Base-by-base conservation (phyloP, 2,113 vertebrate species). In the Phaethornis superciliosus region DNA sequence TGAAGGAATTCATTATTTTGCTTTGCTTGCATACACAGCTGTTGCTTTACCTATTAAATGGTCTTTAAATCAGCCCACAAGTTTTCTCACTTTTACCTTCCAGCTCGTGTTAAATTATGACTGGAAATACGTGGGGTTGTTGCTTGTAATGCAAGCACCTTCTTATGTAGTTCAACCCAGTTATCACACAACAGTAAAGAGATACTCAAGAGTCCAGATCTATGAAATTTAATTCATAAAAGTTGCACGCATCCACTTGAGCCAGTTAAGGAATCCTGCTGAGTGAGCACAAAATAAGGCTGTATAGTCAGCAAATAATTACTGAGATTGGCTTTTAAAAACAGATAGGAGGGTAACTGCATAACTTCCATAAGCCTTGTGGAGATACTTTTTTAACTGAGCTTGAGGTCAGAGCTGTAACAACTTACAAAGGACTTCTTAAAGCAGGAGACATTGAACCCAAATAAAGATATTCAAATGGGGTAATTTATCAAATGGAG, bases 271-370 rank as follows among this genome's bases (percentile, higher is more conserved):
- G 58, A 74, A 22, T 44, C 51, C n/a, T 81, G 52, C 24, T 70
- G 56, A 93, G 81, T 24, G 7, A 95, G 69, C 47, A 84, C 19
- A 78, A 70, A 74, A 77, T 81, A 64, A 90, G 87, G 16, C 16
- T 81, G 8, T 33, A 51, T 32, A 55, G 30, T 82, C 67, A 70
- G 56, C 26, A 85, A 88, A 88, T 55, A 63, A 65, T 69, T 28
- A 35, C 18, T 30, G 22, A 72, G 10, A 32, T 21, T 49, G 30
- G 20, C 27, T 59, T 75, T 70, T 64, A 79, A 30, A 79, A 27
- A 55, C 32, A 77, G 40, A 79, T 33, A 69, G 15, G 4, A 71
- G 6, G 37, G 27, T 26, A 85, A 58, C 52, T 40, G 27, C 13
- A 10, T 22, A 63, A 72, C 15, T 93, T 76, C 21, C 54, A 64